phyloP scores from a whole-genome alignment of 2,113 vertebrate species.

The Holacanthus passer region DNA sequence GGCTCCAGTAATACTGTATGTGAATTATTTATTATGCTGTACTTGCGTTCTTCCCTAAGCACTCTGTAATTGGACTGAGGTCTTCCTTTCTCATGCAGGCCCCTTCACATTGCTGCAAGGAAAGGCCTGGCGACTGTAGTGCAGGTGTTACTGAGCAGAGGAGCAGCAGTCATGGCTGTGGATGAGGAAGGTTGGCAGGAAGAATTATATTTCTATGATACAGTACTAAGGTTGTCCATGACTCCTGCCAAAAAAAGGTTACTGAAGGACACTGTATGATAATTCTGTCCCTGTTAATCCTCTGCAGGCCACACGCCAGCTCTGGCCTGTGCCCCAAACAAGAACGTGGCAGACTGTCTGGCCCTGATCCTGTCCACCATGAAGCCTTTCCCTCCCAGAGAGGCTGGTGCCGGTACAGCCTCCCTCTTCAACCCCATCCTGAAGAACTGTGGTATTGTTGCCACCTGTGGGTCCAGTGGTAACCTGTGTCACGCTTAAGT shows the following conservation, averaged over 20 bases:
- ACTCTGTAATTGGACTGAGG: too few species aligned
- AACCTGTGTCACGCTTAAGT: constrained; percentile 86
- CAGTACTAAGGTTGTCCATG: neutral
- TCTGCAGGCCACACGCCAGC: constrained; percentile 92
- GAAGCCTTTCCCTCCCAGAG: constrained; percentile 97
- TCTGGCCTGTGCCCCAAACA: constrained; percentile 96
- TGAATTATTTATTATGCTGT: neutral
- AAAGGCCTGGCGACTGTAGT: constrained; percentile 96
- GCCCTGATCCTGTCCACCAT: constrained; percentile 99
- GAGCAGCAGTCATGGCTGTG: constrained; percentile 96
- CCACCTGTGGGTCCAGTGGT: constrained; percentile 83
- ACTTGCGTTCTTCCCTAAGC: neutral
- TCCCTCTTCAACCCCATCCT: constrained; percentile 92
- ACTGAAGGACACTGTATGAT: neutral
- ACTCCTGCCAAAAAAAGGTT: neutral
- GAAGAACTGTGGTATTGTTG: constrained; percentile 92
- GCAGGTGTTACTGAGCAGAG: constrained; percentile 95
- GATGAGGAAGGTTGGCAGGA: constrained; percentile 91
- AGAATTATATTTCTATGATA: neutral
- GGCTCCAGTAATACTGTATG: neutral
- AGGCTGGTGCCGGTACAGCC: constrained; percentile 79
- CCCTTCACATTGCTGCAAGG: constrained; percentile 96
- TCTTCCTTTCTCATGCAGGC: constrained; percentile 81
- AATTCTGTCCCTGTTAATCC: neutral
- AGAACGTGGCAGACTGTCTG: constrained; percentile 97